Base-by-base conservation (phyloP, 2,113 vertebrate species). In the Gymnobelideus leadbeateri region DNA sequence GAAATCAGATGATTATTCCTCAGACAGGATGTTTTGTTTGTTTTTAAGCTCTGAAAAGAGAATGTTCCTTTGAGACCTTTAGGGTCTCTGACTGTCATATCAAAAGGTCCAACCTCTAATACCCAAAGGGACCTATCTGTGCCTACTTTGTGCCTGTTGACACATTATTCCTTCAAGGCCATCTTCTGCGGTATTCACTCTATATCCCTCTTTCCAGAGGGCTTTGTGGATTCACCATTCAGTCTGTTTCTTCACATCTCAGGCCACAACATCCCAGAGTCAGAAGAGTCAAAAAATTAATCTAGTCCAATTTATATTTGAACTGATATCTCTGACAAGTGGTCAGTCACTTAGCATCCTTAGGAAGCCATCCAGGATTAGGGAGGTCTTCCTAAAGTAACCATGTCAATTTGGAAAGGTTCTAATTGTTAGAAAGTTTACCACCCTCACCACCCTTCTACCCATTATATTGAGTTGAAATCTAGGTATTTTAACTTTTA, bases 11-110 rank as follows among this genome's bases (percentile, higher is more conserved):
- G 16, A 43, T 8, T 68, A 10, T 89, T 61, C 3, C 21, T 89
- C 68, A 92, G 25, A 16, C 52, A 92, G 49, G 25, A 21, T 91
- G 95, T 95, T 93, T 94, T 90, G 91, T 3, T n/a, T 91, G 24
- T 43, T 2, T 97, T 94, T 94, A 94, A 93, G 89, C 54, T 96
- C 95, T 95, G 10, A 96, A 96, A 95, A 28, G n/a, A 84, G 23
- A 21, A 43, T 84, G 37, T 8, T 84, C 68, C 16, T 43, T 84
- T 84, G 68, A 43, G 68, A 43, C 43, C 68, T 84, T 77, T 84
- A 43, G n/a, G n/a, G 19, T 2, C 1, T 21, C 68, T n/a, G 37
- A 11, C 37, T 84, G n/a, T 84, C n/a, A 43, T 84, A 84, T 84
- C 68, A 43, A 77, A 77, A 77, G 68, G n/a, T 84, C 68, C n/a